Percentiles rank a stretch among this genome's conserved stretches.
Evolutionary conservation across 2,113 vertebrate species (phyloP).

Genomic region (Mixornis gularis): DNA sequence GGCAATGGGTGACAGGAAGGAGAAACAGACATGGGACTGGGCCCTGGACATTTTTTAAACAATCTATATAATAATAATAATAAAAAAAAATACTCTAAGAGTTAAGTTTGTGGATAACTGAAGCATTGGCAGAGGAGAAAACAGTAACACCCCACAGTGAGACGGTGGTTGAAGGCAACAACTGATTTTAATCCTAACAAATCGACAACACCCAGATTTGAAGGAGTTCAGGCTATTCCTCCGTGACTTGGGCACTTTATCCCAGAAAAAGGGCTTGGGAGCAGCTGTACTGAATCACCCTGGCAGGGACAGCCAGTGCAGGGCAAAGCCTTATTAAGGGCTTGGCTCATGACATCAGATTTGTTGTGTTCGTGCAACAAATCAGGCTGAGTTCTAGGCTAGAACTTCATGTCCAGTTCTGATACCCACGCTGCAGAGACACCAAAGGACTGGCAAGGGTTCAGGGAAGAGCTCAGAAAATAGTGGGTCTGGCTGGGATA

Average conservation of each 20-base stretch:
- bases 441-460: rapidly evolving
- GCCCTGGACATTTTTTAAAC: neutral
- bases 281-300: neutral
- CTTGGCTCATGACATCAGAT: neutral
- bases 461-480: neutral
- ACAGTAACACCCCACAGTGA: rapidly evolving
- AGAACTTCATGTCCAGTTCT: neutral
- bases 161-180: neutral
- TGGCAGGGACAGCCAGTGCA: rapidly evolving
- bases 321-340: neutral
- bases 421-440: neutral
- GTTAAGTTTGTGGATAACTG: neutral
- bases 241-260: neutral
- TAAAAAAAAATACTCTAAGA: neutral
- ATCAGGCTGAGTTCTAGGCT: neutral
- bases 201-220: neutral
- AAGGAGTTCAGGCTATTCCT: neutral
- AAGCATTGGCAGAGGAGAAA: neutral
- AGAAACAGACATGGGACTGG: neutral
- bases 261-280: neutral
- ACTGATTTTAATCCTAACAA: neutral
- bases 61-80: neutral
- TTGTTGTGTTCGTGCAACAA: neutral
- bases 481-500: neutral
- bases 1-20: rapidly evolving